These are phyloP conservation scores for Acleris literana DNA, from an alignment of 2,888 invertebrate species.

Conservation along the genomic window DNA sequence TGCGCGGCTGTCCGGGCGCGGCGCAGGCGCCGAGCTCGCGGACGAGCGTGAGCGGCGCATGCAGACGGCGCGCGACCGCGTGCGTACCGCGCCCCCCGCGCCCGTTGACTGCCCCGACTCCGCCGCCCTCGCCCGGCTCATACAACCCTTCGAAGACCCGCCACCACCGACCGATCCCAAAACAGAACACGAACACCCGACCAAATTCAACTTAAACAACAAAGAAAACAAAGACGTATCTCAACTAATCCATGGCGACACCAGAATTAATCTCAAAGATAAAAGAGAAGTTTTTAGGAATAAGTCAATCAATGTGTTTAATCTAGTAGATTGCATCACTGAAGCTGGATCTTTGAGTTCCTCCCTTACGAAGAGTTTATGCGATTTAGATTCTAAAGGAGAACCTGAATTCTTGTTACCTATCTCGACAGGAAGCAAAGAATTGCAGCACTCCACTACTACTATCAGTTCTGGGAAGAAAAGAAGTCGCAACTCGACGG, in stretches of 20 bases:
- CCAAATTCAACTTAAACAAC: slow-evolving; percentile 60
- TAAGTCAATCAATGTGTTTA: slow-evolving; percentile 78
- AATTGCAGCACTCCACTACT: slow-evolving; percentile 73
- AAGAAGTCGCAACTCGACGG: slow-evolving; percentile 77
- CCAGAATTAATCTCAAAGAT: slow-evolving; percentile 62
- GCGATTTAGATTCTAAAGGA: slow-evolving; percentile 74
- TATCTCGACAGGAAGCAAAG: slow-evolving; percentile 62
- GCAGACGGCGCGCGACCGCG: slow-evolving; percentile 63
- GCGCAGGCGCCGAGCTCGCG: slow-evolving; percentile 53
- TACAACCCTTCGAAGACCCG: slow-evolving; percentile 52
- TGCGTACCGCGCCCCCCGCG: slow-evolving; percentile 53
- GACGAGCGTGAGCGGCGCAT: slow-evolving; percentile 63
- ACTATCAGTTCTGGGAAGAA: slow-evolving; percentile 79
- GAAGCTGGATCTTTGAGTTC: slow-evolving; percentile 75
- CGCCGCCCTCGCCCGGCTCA: slow-evolving; percentile 56
- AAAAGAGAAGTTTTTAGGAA: slow-evolving; percentile 79
- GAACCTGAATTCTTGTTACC: slow-evolving; percentile 68
- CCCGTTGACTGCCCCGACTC: slow-evolving; percentile 58
- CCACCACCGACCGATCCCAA: slow-evolving; percentile 52
- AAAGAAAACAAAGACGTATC: slow-evolving; percentile 72
- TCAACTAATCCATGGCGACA: slow-evolving; percentile 55
- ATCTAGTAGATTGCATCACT: slow-evolving; percentile 74
- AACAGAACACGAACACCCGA: slow-evolving; percentile 56
- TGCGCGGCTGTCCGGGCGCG: slow-evolving; percentile 75
- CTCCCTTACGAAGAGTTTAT: slow-evolving; percentile 75